Evolutionary conservation across 2,113 vertebrate genomes (phyloP).

Genomic region (Aviceda subcristata): DNA sequence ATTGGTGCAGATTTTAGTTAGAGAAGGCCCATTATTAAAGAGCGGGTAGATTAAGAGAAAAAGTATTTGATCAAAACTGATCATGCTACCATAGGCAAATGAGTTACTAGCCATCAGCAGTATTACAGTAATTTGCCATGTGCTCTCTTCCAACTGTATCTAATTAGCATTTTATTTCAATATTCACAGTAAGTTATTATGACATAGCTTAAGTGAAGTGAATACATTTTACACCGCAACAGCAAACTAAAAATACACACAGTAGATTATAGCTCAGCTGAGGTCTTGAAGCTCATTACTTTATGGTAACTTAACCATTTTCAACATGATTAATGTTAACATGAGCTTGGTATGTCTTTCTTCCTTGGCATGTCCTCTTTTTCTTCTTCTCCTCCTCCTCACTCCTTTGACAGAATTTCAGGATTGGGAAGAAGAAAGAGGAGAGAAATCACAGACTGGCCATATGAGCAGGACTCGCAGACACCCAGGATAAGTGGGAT

Average conservation of each 20-base stretch:
- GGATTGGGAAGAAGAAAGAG: background rate
- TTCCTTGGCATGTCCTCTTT: background rate
- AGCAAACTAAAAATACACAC: constrained; percentile 23
- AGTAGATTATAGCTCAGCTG: background rate
- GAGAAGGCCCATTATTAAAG: background rate
- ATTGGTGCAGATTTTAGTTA: background rate
- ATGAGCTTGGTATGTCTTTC: background rate
- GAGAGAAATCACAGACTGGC: background rate
- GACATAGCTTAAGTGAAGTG: constrained; percentile 27
- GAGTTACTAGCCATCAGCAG: background rate
- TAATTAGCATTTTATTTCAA: constrained; percentile 56
- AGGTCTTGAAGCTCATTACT: background rate
- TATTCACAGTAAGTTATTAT: constrained; percentile 38
- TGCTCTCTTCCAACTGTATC: constrained; percentile 35
- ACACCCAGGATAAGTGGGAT: background rate
- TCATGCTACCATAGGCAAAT: background rate
- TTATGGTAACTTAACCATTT: background rate
- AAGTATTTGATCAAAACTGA: constrained; percentile 40
- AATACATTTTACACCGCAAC: background rate
- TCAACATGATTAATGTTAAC: background rate
- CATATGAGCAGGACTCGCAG: constrained; percentile 13
- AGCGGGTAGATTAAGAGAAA: background rate
- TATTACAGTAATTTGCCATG: constrained; percentile 29
- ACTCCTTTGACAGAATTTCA: background rate
- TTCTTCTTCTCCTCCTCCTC: background rate